Evolutionary conservation across 2,888 invertebrate species (phyloP).

Genomic region (Mythimna impura): DNA sequence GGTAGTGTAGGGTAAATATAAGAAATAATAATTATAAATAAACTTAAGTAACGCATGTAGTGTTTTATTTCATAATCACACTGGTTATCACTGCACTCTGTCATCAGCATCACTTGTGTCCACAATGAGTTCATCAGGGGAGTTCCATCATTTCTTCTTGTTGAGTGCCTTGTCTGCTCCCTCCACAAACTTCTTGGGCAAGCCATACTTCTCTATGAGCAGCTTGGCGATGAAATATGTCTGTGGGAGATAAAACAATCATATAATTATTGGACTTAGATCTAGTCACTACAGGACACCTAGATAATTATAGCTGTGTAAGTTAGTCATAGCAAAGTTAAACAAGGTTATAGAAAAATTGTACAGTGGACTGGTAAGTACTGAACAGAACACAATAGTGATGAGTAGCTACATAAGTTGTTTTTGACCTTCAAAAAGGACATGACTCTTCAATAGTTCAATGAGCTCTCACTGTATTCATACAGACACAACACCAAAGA

Average conservation of each 20-base stretch:
- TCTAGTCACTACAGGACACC: neutral
- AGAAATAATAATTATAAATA: conserved; percentile 57
- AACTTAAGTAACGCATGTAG: conserved; percentile 55
- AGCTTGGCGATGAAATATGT: conserved; percentile 86
- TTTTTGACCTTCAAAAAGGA: conserved; percentile 15
- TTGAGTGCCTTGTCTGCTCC: conserved; percentile 94
- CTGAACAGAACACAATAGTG: neutral
- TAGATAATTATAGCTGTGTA: neutral
- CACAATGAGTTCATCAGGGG: conserved; percentile 36
- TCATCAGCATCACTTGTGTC: conserved; percentile 49
- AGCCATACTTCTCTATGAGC: conserved; percentile 93
- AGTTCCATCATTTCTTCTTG: conserved; percentile 86
- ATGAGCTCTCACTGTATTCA: conserved; percentile 25
- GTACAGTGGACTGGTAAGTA: neutral
- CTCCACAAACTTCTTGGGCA: conserved; percentile 94
- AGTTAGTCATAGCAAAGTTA: neutral
- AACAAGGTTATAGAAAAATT: neutral
- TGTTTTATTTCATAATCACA: conserved; percentile 63
- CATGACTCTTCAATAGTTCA: conserved; percentile 9
- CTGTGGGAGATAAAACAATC: conserved; percentile 71
- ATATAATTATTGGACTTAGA: neutral
- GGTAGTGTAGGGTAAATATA: conserved; percentile 45
- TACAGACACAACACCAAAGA: conserved; percentile 7
- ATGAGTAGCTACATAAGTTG: neutral
- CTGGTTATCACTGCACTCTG: conserved; percentile 57